phyloP scores from a whole-genome alignment of 37 sponge, comb jelly and placozoan species.

The Crambe crambe region DNA sequence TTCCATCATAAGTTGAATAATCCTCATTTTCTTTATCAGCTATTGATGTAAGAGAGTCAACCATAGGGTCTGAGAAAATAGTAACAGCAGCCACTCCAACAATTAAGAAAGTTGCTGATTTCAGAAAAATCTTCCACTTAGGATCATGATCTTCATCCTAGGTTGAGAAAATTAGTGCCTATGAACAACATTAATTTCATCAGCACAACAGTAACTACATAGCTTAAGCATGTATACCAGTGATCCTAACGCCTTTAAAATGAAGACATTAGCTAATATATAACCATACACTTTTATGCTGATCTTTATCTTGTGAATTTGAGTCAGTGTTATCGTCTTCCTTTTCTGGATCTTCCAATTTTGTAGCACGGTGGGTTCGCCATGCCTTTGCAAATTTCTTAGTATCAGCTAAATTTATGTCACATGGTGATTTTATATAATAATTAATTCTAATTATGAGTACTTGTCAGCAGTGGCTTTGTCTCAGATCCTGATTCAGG shows the following conservation, averaged over 20 bases:
- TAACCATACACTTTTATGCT: not conserved
- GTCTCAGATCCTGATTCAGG: conserved; percentile 11
- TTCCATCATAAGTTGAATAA: not conserved
- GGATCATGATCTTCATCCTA: conserved; percentile 42
- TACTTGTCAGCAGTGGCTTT: conserved; percentile 26
- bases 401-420: not conserved
- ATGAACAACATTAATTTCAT: not conserved
- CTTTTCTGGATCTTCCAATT: not conserved
- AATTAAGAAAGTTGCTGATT: conserved; percentile 44
- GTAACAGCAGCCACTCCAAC: conserved; percentile 82
- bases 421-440: not conserved
- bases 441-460: not conserved
- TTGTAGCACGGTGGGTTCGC: conserved; percentile 13
- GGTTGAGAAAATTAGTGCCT: not conserved
- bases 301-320: not conserved
- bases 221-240: too few relatives aligned
- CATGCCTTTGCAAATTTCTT: conserved; percentile 3
- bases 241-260: too few relatives aligned
- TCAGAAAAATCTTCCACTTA: conserved; percentile 74
- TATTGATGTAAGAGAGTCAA: conserved; percentile 68
- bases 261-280: too few relatives aligned
- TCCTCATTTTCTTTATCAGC: conserved; percentile 52
- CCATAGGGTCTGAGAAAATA: conserved; percentile 93
- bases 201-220: not conserved
- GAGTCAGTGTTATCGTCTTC: too few relatives aligned